Base-by-base conservation (phyloP, 2,797 vertebrate species). In the Spondyliosoma cantharus region DNA sequence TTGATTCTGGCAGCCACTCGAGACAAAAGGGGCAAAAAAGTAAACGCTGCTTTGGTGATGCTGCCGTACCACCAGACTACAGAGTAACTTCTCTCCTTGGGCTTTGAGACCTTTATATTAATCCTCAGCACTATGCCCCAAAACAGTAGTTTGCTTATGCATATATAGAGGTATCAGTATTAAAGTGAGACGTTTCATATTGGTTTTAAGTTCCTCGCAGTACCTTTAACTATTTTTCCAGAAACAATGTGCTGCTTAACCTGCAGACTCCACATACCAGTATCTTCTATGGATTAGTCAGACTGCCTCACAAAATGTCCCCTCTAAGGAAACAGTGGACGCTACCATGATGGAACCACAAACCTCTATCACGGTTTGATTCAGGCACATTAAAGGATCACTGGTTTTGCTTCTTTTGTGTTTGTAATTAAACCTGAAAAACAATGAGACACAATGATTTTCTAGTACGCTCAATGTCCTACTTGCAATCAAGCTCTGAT, bases 301-400 rank as follows among this genome's bases (percentile, higher is more conserved):
- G 19, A 20, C 17, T 50, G 19, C 19, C 48, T 48, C 6, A 48
- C 43, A 45, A 15, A 45, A 45, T 1, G 9, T 45, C 13, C 11
- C 20, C 22, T 76, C 24, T n/a, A 16, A 48, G 74, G 27, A 62
- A 56, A 48, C 37, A 62, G 27, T 12, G 7, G 62, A 56, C 12
- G 14, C 24, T 5, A 25, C 7, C n/a, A 49, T n/a, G 27, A 61
- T 32, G 7, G 32, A 37, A 37, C 6, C 25, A 61, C 56, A 49
- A 54, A 64, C 29, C 14, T 50, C 19, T 3, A 57, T 37, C 12
- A 24, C 5, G 29, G 12, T 52, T 49, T 49, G 27, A 66, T 43
- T 42, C 2, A 6, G 54, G 17, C n/a, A 48, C 27, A 59, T 43
- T 45, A 45, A 42, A 57, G 2, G 12, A 46, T 24, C n/a, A 7